These are phyloP conservation scores for Lepidothrix coronata DNA, from an alignment of 2,113 vertebrate species.

Conservation along the genomic window DNA sequence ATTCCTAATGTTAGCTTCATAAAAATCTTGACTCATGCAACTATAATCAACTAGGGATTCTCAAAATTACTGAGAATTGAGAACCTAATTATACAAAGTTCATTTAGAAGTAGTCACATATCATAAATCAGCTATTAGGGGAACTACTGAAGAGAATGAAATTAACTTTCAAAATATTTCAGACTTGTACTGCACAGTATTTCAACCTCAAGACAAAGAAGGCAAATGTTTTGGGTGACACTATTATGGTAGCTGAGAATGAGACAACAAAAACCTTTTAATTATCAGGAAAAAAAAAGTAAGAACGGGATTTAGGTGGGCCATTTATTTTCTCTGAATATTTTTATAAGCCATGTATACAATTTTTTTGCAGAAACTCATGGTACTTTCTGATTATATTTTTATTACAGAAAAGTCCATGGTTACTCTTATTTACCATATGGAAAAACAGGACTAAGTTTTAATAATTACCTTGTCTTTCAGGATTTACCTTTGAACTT, in stretches of 20 bases:
- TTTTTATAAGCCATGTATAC: neutral
- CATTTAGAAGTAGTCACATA: slow-evolving; percentile 41
- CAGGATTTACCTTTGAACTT: neutral
- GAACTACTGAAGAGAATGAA: slow-evolving; percentile 22
- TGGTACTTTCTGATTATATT: neutral
- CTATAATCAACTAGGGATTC: slow-evolving; percentile 43
- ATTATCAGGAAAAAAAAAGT: neutral
- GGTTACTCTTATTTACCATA: neutral
- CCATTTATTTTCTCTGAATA: neutral
- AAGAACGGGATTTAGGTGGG: neutral
- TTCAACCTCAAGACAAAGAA: neutral
- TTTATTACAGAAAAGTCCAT: neutral
- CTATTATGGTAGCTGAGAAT: neutral
- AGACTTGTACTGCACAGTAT: neutral
- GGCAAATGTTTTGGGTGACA: neutral
- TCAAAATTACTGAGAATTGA: slow-evolving; percentile 55
- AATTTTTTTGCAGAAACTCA: neutral
- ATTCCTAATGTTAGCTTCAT: slow-evolving; percentile 32
- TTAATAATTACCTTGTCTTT: neutral
- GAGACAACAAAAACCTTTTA: neutral
- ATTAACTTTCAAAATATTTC: slow-evolving; percentile 30
- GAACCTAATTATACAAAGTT: slow-evolving; percentile 58
- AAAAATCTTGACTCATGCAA: slow-evolving; percentile 41
- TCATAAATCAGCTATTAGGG: slow-evolving; percentile 46
- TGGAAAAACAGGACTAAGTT: neutral